Percentiles rank a stretch among this genome's conserved stretches.
phyloP scores from a whole-genome alignment of 35 echinoderm and acorn worm genomes.

The Lytechinus variegatus region DNA sequence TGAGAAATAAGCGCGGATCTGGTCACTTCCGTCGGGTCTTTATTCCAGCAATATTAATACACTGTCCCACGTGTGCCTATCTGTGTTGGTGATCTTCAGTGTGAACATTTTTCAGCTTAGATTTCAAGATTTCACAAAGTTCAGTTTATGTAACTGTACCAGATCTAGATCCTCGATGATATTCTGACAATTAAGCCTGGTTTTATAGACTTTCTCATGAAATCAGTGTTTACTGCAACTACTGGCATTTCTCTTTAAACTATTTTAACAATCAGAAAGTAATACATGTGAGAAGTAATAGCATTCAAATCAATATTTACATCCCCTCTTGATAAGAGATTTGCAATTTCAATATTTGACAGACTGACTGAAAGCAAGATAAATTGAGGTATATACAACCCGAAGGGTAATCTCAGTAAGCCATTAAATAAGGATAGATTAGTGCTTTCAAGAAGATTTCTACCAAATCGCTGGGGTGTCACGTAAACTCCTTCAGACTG shows the following conservation, averaged over 20 bases:
- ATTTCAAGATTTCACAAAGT: too few species aligned
- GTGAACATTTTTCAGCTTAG: too few species aligned
- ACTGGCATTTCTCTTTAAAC: neutral
- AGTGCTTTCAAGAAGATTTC: neutral
- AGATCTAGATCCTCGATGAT: too few species aligned
- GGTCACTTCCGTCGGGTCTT: too few species aligned
- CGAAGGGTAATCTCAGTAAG: neutral
- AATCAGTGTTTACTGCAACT: too few species aligned
- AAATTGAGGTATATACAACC: neutral
- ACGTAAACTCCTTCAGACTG: neutral
- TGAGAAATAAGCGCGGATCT: too few species aligned
- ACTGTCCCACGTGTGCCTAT: too few species aligned
- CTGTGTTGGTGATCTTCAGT: too few species aligned
- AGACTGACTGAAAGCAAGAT: neutral
- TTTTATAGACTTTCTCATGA: too few species aligned
- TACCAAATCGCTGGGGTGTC: neutral
- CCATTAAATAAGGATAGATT: neutral
- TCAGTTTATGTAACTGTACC: too few species aligned
- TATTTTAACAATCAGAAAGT: neutral
- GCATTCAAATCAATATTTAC: neutral
- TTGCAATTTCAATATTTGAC: constrained; percentile 20
- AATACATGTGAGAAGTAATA: neutral
- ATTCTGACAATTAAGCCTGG: too few species aligned
- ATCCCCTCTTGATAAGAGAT: neutral
- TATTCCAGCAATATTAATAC: too few species aligned